Evolutionary conservation across 2,888 invertebrate genomes (phyloP), one percentile per base, ranked within the genome.

Genomic region (Oligia latruncula): DNA sequence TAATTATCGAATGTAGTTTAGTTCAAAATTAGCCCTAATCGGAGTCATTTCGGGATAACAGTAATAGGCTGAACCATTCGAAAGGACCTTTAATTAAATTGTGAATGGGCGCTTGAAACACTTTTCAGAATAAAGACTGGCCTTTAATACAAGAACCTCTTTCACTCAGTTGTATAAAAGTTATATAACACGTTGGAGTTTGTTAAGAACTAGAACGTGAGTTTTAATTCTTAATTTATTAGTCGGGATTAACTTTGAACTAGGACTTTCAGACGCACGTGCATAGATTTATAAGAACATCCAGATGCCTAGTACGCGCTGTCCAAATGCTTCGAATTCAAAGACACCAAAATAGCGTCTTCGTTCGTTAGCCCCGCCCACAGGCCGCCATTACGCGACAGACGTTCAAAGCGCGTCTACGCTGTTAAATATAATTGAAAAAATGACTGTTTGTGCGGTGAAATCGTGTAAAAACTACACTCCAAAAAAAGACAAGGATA

Each of bases 191-290:
- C 40, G 64, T 70, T 76, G 29, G 64, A 80, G 62, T 82, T 80
- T 40, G 64, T 64, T 64, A 58, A 40, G 62, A 77, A 81, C 68
- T 64, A 77, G 64, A 64, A 9, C 20, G n/a, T 70, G 58, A 77
- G 78, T 75, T 73, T 73, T 77, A 82, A 85, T 88, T 85, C 68
- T 64, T 75, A 74, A 77, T 77, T 76, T 76, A 80, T 81, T 81
- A 81, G 64, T 64, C 46, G 40, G 65, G 55, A 68, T 75, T 85
- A 81, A 81, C 77, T 80, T 84, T 78, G 81, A 75, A 79, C 81
- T 77, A 70, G 62, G 46, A 64, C 76, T 82, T 76, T 40, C 46
- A 62, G 15, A 64, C 29, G 82, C 15, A 80, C 80, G 80, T 80
- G 80, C n/a, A n/a, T n/a, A n/a, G n/a, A n/a, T n/a, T n/a, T n/a